Evolutionary conservation across 2,888 invertebrate genomes (phyloP), one percentile per base, ranked within the genome.

Genomic region (Drosophila tripunctata): DNA sequence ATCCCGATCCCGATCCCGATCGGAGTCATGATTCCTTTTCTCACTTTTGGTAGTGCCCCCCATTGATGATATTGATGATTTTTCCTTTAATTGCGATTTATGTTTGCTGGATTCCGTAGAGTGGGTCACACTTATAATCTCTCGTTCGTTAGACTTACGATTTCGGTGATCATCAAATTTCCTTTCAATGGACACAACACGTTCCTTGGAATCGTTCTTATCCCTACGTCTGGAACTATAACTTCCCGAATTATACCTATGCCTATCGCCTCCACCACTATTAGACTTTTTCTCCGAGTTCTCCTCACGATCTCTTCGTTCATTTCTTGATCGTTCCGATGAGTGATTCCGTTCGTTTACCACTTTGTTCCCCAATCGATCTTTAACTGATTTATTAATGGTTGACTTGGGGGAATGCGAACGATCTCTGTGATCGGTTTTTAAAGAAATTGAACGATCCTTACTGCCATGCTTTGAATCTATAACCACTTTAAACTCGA

Each of bases 321-420:
- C 57, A 8, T 51, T 66, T 31, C 56, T 72, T 7, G 70, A 66
- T 8, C 65, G 67, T 30, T 85, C 56, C 30, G 85, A 68, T 24
- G 87, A 68, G 57, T 76, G 61, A 33, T 73, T 70, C n/a, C 78
- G 69, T 22, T 83, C 84, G 33, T 54, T 66, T 1, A 83, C 64
- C 41, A 88, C 67, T 67, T 89, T 89, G 1, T 95, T 95, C 0
- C 96, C 96, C 3, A 96, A 92, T 40, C 96, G 93, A 69, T 96
- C 96, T 90, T 96, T 96, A 0, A 96, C 94, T 0, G 96, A 95
- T 75, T 81, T 88, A 33, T 51, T 78, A 15, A 52, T 55, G 4
- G 14, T 36, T 21, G 67, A 57, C 50, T 77, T 86, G 0, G 87
- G 83, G 24, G 86, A 81, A 60, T 57, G 54, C 5, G 80, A 78